These are phyloP conservation scores for Ectemnius cavifrons DNA, from an alignment of 2,888 invertebrate species.

Conservation along the genomic window DNA sequence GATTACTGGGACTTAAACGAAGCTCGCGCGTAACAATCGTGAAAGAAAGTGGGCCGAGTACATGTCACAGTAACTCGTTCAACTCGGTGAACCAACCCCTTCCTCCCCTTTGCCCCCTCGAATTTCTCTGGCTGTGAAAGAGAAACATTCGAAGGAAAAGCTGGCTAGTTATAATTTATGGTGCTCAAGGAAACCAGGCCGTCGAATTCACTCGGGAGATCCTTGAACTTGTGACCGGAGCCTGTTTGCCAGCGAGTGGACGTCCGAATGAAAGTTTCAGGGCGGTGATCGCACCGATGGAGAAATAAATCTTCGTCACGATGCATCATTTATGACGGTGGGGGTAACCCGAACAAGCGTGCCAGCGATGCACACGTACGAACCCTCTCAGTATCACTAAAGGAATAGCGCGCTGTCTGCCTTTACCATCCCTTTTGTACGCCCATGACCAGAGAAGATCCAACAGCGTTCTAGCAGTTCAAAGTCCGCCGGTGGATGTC, in stretches of 20 bases:
- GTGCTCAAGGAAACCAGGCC: not conserved
- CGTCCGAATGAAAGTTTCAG: slow-evolving; percentile 5
- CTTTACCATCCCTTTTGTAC: slow-evolving; percentile 18
- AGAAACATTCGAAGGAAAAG: not conserved
- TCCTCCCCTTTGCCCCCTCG: no score
- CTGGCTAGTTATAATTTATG: slow-evolving; percentile 1
- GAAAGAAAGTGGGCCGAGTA: slow-evolving; percentile 3
- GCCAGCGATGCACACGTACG: slow-evolving; percentile 17
- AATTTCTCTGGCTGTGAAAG: no score
- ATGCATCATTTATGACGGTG: slow-evolving; percentile 7
- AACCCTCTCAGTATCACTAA: slow-evolving; percentile 3
- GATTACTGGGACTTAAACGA: slow-evolving; percentile 3
- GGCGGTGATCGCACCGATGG: not conserved
- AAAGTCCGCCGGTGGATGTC: slow-evolving; percentile 17
- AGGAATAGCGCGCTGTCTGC: not conserved
- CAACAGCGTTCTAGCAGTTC: slow-evolving; percentile 22
- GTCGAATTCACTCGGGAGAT: slow-evolving; percentile 1
- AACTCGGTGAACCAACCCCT: no score
- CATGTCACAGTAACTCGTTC: not conserved
- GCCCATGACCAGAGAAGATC: slow-evolving; percentile 24
- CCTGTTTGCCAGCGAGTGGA: no score
- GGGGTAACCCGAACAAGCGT: not conserved
- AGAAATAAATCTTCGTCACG: slow-evolving; percentile 9
- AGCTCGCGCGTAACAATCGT: not conserved
- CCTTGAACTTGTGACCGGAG: slow-evolving; percentile 1